phyloP scores from a whole-genome alignment of 1,140 invertebrate species.

The Lepidotrigona ventralis region DNA sequence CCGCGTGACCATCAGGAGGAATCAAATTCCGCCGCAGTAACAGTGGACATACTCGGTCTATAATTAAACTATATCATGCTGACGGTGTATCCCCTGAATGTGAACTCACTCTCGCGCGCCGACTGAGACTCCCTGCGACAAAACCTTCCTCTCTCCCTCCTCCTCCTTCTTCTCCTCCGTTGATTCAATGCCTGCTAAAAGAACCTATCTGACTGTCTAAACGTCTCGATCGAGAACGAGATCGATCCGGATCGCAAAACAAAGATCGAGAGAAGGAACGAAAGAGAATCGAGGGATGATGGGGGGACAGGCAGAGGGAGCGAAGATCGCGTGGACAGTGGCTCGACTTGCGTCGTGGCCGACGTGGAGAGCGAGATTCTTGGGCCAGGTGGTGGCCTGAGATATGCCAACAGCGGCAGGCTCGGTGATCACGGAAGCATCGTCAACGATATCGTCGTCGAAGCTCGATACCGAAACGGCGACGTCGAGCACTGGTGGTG shows the following conservation, averaged over 20 bases:
- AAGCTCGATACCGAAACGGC: conserved; percentile 45
- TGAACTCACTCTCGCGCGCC: conserved; percentile 4
- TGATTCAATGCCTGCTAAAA: background rate
- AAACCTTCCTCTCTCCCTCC: background rate
- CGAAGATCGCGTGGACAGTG: conserved; percentile 25
- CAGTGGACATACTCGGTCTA: conserved; percentile 28
- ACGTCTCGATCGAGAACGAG: too few species aligned
- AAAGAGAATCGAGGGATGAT: background rate
- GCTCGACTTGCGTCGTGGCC: conserved; percentile 13
- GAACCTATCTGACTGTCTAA: background rate
- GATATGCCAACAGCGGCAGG: conserved; percentile 56
- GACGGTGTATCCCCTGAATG: background rate
- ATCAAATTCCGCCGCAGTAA: conserved; percentile 24
- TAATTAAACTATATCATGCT: conserved; percentile 37
- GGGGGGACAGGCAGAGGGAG: conserved; percentile 8
- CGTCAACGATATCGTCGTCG: conserved; percentile 20
- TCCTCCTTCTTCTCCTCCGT: background rate
- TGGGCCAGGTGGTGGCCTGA: conserved; percentile 55
- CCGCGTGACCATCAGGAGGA: conserved; percentile 11
- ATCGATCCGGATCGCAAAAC: too few species aligned
- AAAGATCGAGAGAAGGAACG: background rate
- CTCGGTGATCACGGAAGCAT: conserved; percentile 27
- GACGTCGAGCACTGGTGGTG: conserved; percentile 28
- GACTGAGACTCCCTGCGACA: background rate
- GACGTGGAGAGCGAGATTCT: conserved; percentile 38